Conservation (phyloP, 2,888 invertebrate genomes). For the Drosophila lacicola region DNA sequence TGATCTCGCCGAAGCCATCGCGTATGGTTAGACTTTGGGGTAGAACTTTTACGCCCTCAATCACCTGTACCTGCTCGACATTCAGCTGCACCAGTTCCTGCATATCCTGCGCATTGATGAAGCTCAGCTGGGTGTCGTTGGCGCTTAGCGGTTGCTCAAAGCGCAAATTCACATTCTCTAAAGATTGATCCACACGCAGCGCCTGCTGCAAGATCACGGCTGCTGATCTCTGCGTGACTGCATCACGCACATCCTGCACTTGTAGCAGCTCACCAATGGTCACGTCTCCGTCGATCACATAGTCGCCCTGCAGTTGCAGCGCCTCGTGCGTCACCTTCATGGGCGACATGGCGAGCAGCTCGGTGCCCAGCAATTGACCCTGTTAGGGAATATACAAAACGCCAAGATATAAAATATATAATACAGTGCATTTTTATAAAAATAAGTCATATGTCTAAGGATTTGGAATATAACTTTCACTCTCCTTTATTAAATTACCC, state of each 20-base stretch:
- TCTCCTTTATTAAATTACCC: too few species aligned
- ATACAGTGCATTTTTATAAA: too few species aligned
- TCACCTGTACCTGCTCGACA: constrained; percentile 83
- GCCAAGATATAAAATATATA: too few species aligned
- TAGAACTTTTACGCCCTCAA: constrained; percentile 86
- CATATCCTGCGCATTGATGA: constrained; percentile 85
- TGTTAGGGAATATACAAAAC: constrained; percentile 23
- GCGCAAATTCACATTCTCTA: constrained; percentile 72
- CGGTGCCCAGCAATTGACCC: constrained; percentile 85
- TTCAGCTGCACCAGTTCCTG: constrained; percentile 85
- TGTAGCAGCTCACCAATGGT: constrained; percentile 84
- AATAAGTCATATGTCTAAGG: too few species aligned
- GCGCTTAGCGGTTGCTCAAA: constrained; percentile 75
- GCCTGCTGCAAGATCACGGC: constrained; percentile 62
- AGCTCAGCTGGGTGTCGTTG: constrained; percentile 83
- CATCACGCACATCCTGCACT: constrained; percentile 73
- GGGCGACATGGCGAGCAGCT: constrained; percentile 85
- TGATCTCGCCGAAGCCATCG: constrained; percentile 84
- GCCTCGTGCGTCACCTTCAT: constrained; percentile 84
- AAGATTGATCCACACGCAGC: constrained; percentile 62
- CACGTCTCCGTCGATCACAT: constrained; percentile 85
- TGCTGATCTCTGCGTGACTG: constrained; percentile 52
- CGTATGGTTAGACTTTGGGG: constrained; percentile 83
- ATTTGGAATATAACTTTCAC: too few species aligned
- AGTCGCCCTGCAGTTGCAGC: constrained; percentile 84